Base-by-base conservation (phyloP, 2,113 vertebrate species). In the Acinonyx jubatus region DNA sequence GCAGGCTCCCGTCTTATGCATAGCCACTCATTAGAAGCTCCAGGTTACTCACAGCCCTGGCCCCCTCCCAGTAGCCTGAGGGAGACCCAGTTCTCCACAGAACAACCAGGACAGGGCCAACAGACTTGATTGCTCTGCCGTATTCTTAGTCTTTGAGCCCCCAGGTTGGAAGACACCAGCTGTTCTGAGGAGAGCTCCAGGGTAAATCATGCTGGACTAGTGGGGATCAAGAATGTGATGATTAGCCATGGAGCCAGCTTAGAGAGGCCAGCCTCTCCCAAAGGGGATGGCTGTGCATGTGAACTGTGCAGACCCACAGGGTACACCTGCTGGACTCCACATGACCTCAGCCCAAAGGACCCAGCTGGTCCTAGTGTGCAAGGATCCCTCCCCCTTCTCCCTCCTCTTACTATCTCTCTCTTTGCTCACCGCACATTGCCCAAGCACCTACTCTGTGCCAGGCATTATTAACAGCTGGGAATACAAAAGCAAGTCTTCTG, bases 401-500 rank as follows among this genome's bases (percentile, higher is more conserved):
- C 27, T 57, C 52, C 27, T 94, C 31, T 33, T 71, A 31, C 38
- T 27, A 82, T 36, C 15, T 79, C 68, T 74, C 12, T 65, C 85
- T 89, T 36, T 50, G 55, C 90, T 73, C 48, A 45, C 14, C 48
- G 41, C 66, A 83, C 19, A 0, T 61, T 50, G 41, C 76, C 79
- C 23, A 2, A 91, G 71, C 33, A 55, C 50, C 79, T 81, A 31
- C 79, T 83, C 63, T 57, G 68, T 89, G 76, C 95, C 90, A 88
- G 94, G 88, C 91, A 73, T 33, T 41, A 5, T 80, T 95, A 93
- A 96, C 89, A 94, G 84, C 85, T 23, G 38, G 50, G 50, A 80
- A 57, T 63, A 90, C 71, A 94, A 87, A 91, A 57, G 31, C 87
- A 73, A 92, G 41, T 96, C 94, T 88, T 76, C 69, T 85, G 91